Conservation (phyloP, 2,113 vertebrate species). For the Rousettus leschenaultii region DNA sequence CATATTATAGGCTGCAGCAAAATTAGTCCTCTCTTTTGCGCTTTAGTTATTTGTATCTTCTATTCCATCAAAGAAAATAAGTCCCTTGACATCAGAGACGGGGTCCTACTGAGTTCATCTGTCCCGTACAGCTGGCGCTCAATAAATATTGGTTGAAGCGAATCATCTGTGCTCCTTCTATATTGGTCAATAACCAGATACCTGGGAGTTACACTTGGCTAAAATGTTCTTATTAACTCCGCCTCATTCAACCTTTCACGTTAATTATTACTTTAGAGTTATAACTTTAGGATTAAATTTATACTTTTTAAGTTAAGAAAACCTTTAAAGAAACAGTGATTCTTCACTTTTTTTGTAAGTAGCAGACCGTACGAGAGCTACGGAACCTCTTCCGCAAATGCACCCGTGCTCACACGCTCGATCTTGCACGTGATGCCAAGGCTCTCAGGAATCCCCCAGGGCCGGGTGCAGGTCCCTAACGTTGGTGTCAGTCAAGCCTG, state of each 20-base stretch:
- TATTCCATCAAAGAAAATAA: not conserved
- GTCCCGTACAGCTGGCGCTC: not conserved
- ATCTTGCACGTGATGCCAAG: not conserved
- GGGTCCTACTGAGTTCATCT: not conserved
- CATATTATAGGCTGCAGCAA: not conserved
- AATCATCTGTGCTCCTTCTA: not conserved
- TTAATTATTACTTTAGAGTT: not conserved
- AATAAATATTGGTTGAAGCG: not conserved
- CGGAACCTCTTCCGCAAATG: not conserved
- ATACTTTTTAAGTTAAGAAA: not conserved
- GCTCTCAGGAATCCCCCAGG: not conserved
- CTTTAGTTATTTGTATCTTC: not conserved
- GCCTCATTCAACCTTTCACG: not conserved
- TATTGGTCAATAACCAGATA: not conserved
- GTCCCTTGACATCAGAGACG: not conserved
- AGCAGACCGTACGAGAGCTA: not conserved
- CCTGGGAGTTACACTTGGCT: not conserved
- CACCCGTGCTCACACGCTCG: not conserved
- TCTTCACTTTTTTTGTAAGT: not conserved
- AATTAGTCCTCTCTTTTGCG: not conserved
- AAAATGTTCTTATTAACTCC: not conserved
- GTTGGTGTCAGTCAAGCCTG: not conserved
- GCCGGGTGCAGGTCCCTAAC: not conserved
- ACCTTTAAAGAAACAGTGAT: not conserved
- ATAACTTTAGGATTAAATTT: not conserved